Percentiles rank a stretch among this genome's conserved stretches.
phyloP scores from a whole-genome alignment of 2,797 vertebrate genomes.

The Buphagus erythrorhynchus region DNA sequence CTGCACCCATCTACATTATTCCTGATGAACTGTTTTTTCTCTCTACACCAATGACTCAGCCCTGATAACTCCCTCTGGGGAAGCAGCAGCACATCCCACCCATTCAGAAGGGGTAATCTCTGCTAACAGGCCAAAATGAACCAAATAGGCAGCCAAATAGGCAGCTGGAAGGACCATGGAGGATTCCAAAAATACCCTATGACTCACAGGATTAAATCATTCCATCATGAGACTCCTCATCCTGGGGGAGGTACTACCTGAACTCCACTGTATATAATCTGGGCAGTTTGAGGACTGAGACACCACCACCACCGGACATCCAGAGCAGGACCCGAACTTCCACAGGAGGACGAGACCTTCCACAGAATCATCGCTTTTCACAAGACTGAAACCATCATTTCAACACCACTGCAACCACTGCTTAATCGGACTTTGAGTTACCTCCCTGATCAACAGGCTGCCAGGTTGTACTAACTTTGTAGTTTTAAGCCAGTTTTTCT shows the following conservation, averaged over 20 bases:
- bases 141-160: neutral
- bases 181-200: neutral
- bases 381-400: too few species aligned
- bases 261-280: neutral
- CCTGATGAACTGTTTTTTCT: neutral
- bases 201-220: neutral
- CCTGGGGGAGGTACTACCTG: neutral
- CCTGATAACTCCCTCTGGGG: neutral
- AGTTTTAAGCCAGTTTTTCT: neutral
- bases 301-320: neutral
- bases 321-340: neutral
- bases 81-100: neutral
- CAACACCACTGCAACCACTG: neutral
- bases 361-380: neutral
- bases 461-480: neutral
- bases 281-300: too few species aligned
- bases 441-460: neutral
- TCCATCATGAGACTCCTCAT: neutral
- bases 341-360: neutral
- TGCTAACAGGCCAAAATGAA: neutral
- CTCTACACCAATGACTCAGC: neutral
- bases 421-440: fast-evolving
- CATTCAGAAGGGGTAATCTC: neutral
- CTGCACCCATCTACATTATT: neutral
- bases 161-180: neutral